Base-by-base conservation (phyloP, 2,888 invertebrate species). In the Dasysyrphus tricinctus region DNA sequence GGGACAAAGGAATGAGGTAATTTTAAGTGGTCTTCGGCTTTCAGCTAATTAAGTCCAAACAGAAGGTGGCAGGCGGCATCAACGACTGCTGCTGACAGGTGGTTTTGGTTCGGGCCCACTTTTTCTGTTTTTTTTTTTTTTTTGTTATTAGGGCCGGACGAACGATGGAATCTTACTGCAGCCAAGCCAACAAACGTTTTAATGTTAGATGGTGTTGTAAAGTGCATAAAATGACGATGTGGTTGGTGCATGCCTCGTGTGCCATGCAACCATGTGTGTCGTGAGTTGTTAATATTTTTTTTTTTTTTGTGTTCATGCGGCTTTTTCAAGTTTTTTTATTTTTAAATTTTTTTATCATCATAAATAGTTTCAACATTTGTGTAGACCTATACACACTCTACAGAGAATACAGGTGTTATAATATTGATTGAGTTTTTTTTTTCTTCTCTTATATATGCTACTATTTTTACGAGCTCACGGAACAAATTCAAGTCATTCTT, bases 21-120 rank as follows among this genome's bases (percentile, higher is more conserved):
- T 83, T 73, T 54, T 61, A 73, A 84, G 75, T 80, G 75, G 70
- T 70, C 63, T 70, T 72, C 49, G 83, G 80, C 77, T 80, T 72
- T 80, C 57, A 80, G 57, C 79, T 84, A 84, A 84, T 77, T 65
- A 84, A 75, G 65, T 72, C 80, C 70, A 72, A 69, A 56, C 32
- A 44, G 24, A 14, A 44, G 19, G 19, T 54, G 61, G 16, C 67
- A 44, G 74, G 49, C 37, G 61, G 42, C 19, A n/a, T 7, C 56
- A 11, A 37, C 57, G 24, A 32, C 72, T 63, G 39, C 72, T 70
- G 39, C 72, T 73, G 79, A 63, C 67, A 67, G 67, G 67, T 67
- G 67, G 67, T 63, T 67, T 67, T 19, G 37, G 49, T 49, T 44
- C n/a, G 16, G n/a, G 19, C 29, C 32, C 5, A 29, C n/a, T 8